These are phyloP conservation scores for Eurytemora carolleeae DNA, from an alignment of 1,140 invertebrate species.

Conservation along the genomic window DNA sequence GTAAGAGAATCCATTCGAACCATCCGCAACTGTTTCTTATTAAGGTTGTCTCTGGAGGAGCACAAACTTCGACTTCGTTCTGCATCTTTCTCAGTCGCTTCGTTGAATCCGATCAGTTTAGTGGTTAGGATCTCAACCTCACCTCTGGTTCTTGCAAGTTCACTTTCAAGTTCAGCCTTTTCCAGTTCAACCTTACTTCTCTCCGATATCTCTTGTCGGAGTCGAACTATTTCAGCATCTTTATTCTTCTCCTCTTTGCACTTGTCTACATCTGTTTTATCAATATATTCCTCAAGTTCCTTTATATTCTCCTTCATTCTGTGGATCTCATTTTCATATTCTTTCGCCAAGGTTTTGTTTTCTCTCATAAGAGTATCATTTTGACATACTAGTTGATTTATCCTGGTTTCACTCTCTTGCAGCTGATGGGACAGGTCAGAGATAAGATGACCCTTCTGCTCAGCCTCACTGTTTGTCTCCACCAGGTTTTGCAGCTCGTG, in stretches of 20 bases:
- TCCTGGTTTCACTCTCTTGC: not conserved
- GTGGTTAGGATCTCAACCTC: not conserved
- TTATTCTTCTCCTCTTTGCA: not conserved
- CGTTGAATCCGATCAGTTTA: not conserved
- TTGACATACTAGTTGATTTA: not conserved
- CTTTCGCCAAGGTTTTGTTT: not conserved
- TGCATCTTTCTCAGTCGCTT: not conserved
- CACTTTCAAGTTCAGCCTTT: not conserved
- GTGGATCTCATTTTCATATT: not conserved
- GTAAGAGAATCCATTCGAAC: not conserved
- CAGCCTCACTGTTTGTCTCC: not conserved
- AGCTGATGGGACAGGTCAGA: not conserved
- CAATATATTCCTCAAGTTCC: not conserved
- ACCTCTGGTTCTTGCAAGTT: not conserved
- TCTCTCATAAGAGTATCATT: not conserved
- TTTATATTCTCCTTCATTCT: not conserved
- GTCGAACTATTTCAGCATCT: not conserved
- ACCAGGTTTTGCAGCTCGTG: not conserved
- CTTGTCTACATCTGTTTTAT: not conserved
- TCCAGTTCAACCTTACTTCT: not conserved
- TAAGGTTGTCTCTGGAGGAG: not conserved
- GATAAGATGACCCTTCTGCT: not conserved
- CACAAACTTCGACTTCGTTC: no score
- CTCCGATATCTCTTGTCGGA: no score
- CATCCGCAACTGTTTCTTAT: not conserved